Evolutionary conservation across 2,113 vertebrate genomes (phyloP).

Genomic region (Mungos mungo): DNA sequence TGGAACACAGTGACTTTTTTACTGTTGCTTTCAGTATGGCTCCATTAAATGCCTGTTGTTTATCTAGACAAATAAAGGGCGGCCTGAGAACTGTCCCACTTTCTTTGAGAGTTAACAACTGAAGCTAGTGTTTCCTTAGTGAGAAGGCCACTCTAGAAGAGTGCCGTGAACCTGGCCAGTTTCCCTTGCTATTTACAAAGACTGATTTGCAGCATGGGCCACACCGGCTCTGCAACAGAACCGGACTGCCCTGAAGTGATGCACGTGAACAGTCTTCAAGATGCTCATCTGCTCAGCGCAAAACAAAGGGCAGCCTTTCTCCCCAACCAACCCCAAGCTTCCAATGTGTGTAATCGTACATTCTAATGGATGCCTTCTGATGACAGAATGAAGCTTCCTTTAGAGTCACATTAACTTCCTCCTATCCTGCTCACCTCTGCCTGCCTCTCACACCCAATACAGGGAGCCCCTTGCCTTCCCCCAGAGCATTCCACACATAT

Average conservation of each 20-base stretch:
- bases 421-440: not conserved
- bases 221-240: not conserved
- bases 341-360: not conserved
- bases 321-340: not conserved
- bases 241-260: not conserved
- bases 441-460: not conserved
- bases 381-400: not conserved
- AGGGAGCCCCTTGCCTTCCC: not conserved
- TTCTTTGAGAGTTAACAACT: conserved; percentile 68
- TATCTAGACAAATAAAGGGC: conserved; percentile 50
- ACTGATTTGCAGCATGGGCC: not conserved
- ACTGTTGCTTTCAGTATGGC: not conserved
- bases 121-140: conserved; percentile 60
- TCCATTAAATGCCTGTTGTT: conserved; percentile 59
- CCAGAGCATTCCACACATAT: not conserved
- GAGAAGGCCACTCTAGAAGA: not conserved
- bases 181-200: not conserved
- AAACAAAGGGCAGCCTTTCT: not conserved
- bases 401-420: not conserved
- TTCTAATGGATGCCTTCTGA: not conserved
- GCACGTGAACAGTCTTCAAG: not conserved
- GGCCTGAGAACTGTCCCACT: conserved; percentile 70
- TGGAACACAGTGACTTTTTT: conserved; percentile 47
- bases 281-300: not conserved
- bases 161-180: not conserved